Evolutionary conservation across 2,113 vertebrate genomes (phyloP), one percentile per base, ranked within the genome.

Genomic region (Nerophis ophidion): DNA sequence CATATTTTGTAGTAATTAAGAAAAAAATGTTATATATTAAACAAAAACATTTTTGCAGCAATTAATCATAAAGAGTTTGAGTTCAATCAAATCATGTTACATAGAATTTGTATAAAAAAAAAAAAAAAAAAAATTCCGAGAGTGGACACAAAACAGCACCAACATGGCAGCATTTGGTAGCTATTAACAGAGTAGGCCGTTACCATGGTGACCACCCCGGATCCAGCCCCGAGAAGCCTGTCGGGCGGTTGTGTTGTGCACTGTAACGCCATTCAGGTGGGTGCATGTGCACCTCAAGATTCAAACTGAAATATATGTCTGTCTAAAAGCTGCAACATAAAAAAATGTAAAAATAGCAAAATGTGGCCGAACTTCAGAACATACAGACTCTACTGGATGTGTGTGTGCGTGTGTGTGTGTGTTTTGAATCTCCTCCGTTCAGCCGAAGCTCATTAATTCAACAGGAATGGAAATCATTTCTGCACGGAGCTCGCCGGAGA

Each of bases 371-470:
- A 75, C 78, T 71, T 82, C 65, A 72, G 57, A 66, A 66, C 75
- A 68, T 70, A 56, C 69, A 82, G 76, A 82, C 85, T 86, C 26
- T 59, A 66, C 79, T 80, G 73, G 84, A 82, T 76, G 47, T 55
- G 47, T 63, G 46, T 58, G 65, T 81, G 58, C 57, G 54, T 76
- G 71, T 73, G 72, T 65, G 70, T 67, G 48, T 65, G 16, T 45
- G 62, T 68, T 76, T 74, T 79, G 64, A 75, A 81, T 86, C 40
- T 87, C 86, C 87, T 88, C 88, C 79, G 88, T 88, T 90, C 89
- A 89, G 89, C 86, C 85, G 89, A 92, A 90, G 87, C 92, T 92
- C 92, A 91, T 92, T 92, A 92, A 92, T 91, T 91, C 90, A 89
- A 67, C 90, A 89, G 71, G 89, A 90, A 90, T 89, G 91, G 86